These are phyloP conservation scores for Idris sp. DNA, from an alignment of 1,140 invertebrate genomes.

Conservation along the genomic window DNA sequence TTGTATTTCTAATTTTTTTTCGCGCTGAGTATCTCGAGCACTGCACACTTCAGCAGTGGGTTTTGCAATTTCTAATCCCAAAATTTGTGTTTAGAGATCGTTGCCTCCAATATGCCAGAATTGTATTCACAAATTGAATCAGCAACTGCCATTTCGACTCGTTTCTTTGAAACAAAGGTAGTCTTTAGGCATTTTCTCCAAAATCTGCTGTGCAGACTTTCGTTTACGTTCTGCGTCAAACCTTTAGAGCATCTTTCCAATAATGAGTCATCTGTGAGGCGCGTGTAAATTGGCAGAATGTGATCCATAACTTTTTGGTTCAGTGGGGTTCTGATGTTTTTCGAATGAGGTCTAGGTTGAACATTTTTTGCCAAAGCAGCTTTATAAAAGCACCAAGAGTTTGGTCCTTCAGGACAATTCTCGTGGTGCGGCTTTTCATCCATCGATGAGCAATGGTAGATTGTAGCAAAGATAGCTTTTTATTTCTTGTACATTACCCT, in stretches of 20 bases:
- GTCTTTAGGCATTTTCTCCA: background rate
- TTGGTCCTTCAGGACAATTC: constrained; percentile 1
- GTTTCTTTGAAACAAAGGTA: constrained; percentile 14
- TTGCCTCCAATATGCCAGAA: too few species aligned
- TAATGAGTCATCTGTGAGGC: background rate
- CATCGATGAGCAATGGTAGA: constrained; percentile 11
- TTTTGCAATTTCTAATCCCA: background rate
- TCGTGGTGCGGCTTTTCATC: constrained; percentile 16
- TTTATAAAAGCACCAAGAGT: constrained; percentile 22
- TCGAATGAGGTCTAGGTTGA: constrained; percentile 3
- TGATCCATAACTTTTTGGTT: constrained; percentile 2
- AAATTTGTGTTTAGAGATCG: too few species aligned
- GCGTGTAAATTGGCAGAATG: constrained; percentile 1
- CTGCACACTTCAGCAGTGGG: background rate
- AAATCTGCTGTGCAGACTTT: background rate
- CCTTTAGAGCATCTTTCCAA: background rate
- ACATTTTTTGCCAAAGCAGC: background rate
- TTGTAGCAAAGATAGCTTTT: constrained; percentile 18
- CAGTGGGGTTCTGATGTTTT: constrained; percentile 11
- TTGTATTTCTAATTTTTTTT: constrained; percentile 1
- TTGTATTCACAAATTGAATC: constrained; percentile 5
- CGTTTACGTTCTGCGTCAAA: constrained; percentile 3
- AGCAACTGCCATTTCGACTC: constrained; percentile 14
- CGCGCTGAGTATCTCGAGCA: background rate
- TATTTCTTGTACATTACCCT: constrained; percentile 10